Evolutionary conservation across 2,797 vertebrate genomes (phyloP).

Genomic region (Pseudochaenichthys georgianus): DNA sequence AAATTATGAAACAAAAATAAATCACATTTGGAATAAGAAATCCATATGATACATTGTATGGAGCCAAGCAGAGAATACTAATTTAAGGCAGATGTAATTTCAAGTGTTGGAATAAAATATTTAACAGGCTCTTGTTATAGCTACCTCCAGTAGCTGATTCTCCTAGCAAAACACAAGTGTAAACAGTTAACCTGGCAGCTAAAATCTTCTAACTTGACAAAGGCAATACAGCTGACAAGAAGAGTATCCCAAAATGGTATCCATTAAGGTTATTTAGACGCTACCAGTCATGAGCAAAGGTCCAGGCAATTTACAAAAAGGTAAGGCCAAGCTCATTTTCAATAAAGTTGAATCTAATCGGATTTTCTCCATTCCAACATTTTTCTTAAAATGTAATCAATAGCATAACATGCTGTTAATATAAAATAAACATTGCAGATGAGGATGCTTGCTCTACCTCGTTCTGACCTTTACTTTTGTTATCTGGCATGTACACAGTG

Average conservation of each 20-base stretch:
- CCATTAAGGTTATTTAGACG: not conserved
- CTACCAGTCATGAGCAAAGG: not conserved
- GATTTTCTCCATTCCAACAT: too few relatives aligned
- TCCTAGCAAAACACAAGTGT: not conserved
- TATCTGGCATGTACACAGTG: conserved; percentile 25
- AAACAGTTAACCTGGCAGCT: not conserved
- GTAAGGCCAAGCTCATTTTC: too few relatives aligned
- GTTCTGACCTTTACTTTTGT: conserved; percentile 48
- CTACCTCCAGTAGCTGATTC: not conserved
- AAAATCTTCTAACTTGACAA: not conserved
- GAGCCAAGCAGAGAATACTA: too few relatives aligned
- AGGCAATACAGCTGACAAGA: not conserved
- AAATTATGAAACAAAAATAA: not conserved
- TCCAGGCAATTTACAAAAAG: not conserved
- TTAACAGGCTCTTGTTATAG: not conserved
- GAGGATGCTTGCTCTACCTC: not conserved
- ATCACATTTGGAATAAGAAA: not conserved
- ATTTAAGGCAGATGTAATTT: too few relatives aligned
- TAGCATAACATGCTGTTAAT: conserved; percentile 3
- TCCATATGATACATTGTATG: too few relatives aligned
- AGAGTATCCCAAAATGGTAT: not conserved
- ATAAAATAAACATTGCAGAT: not conserved
- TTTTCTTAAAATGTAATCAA: not conserved
- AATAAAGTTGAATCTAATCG: too few relatives aligned
- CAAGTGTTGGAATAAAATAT: too few relatives aligned